Percentiles rank a stretch among this genome's conserved stretches.
Conservation (phyloP, 2,113 vertebrate species). For the Lota lota region DNA sequence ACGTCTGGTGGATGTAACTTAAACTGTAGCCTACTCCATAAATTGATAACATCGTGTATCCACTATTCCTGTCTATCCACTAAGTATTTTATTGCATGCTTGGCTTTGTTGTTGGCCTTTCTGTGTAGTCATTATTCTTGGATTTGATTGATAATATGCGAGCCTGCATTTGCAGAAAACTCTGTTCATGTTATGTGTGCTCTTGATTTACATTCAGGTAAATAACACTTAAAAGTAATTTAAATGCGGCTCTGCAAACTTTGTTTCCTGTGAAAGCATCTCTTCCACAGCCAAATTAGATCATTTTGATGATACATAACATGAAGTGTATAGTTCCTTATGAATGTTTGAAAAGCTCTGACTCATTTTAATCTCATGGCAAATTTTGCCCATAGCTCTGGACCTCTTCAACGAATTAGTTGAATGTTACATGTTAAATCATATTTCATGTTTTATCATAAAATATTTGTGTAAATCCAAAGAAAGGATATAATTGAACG, state of each 20-base stretch:
- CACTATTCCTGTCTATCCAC: too few species aligned
- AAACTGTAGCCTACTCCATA: slow-evolving; percentile 26
- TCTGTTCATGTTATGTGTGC: slow-evolving; percentile 61
- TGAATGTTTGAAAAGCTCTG: too few species aligned
- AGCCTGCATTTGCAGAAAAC: slow-evolving; percentile 63
- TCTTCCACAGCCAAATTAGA: neutral
- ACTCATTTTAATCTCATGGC: too few species aligned
- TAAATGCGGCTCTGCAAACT: slow-evolving; percentile 37
- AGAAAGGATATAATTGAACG: neutral
- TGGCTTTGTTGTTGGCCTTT: slow-evolving; percentile 61
- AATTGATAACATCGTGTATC: slow-evolving; percentile 40
- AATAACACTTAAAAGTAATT: slow-evolving; percentile 67
- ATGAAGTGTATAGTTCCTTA: neutral
- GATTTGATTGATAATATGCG: slow-evolving; percentile 62
- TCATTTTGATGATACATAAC: slow-evolving; percentile 1
- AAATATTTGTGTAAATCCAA: too few species aligned
- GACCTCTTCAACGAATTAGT: too few species aligned
- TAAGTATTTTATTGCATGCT: slow-evolving; percentile 68
- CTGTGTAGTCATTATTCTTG: slow-evolving; percentile 61
- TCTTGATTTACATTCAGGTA: slow-evolving; percentile 32
- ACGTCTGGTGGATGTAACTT: slow-evolving; percentile 13
- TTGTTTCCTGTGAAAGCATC: slow-evolving; percentile 30
- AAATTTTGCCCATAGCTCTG: too few species aligned
- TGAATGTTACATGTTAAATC: too few species aligned
- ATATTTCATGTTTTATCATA: too few species aligned